Conservation (phyloP, 2,888 invertebrate genomes). For the Pelosia muscerda region DNA sequence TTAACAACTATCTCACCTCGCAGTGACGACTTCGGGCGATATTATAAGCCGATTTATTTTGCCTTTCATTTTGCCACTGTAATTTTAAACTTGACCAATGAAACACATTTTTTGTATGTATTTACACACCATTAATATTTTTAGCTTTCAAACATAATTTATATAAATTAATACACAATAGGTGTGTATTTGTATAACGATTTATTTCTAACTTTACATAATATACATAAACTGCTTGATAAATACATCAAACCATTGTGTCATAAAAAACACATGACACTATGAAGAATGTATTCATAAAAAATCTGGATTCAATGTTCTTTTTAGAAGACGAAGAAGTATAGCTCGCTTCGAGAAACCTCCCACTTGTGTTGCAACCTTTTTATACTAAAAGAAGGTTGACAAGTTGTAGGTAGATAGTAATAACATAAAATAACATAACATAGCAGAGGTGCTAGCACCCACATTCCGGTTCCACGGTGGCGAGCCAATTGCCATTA, state of each 20-base stretch:
- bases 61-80: conserved; percentile 64
- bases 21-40: conserved; percentile 69
- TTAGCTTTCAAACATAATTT: conserved; percentile 53
- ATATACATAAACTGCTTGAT: conserved; percentile 24
- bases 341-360: neutral
- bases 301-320: no score
- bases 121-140: conserved; percentile 22
- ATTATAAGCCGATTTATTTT: conserved; percentile 65
- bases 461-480: no score
- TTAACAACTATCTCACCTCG: conserved; percentile 54
- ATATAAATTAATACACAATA: conserved; percentile 26
- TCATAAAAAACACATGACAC: conserved; percentile 18
- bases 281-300: conserved; percentile 10
- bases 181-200: conserved; percentile 16
- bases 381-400: no score
- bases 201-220: conserved; percentile 29
- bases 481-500: no score
- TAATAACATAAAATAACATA: no score
- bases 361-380: no score
- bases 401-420: no score
- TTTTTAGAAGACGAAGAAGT: neutral
- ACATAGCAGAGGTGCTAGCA: no score
- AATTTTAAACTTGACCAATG: conserved; percentile 56
- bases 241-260: conserved; percentile 19
- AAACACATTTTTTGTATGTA: conserved; percentile 19